phyloP scores from a whole-genome alignment of 2,888 invertebrate species.

The Rosalia funebris region DNA sequence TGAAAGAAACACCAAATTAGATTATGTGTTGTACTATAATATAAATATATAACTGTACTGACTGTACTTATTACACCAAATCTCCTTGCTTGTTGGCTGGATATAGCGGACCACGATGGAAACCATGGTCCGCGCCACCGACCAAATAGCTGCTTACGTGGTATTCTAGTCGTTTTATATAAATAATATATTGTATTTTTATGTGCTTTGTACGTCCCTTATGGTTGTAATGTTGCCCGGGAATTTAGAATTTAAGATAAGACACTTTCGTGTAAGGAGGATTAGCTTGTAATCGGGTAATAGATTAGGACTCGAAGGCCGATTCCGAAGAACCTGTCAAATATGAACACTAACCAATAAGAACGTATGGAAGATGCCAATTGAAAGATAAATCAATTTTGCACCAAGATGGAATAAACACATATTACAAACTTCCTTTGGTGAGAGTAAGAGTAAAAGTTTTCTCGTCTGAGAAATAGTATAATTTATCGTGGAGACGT shows the following conservation, averaged over 20 bases:
- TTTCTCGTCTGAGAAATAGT: no score
- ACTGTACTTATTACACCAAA: constrained; percentile 62
- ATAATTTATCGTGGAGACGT: no score
- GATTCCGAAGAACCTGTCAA: no score
- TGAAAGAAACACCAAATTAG: constrained; percentile 57
- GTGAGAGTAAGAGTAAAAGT: no score
- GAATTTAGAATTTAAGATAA: constrained; percentile 13
- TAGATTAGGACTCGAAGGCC: no score
- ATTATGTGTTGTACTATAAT: constrained; percentile 54
- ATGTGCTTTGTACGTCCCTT: constrained; percentile 63
- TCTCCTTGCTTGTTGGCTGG: constrained; percentile 64
- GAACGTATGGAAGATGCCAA: no score
- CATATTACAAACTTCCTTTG: no score
- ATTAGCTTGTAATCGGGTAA: no score
- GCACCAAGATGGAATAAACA: no score
- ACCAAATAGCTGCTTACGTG: constrained; percentile 61
- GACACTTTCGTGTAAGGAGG: constrained; percentile 3
- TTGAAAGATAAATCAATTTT: no score
- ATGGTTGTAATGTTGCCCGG: constrained; percentile 50
- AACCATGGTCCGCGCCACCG: constrained; percentile 59
- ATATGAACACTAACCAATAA: no score
- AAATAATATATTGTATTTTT: constrained; percentile 64
- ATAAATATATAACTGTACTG: constrained; percentile 51
- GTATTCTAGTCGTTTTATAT: constrained; percentile 64
- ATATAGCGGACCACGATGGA: constrained; percentile 61